phyloP scores from a whole-genome alignment of 1,140 invertebrate genomes.

The Cydia fagiglandana region DNA sequence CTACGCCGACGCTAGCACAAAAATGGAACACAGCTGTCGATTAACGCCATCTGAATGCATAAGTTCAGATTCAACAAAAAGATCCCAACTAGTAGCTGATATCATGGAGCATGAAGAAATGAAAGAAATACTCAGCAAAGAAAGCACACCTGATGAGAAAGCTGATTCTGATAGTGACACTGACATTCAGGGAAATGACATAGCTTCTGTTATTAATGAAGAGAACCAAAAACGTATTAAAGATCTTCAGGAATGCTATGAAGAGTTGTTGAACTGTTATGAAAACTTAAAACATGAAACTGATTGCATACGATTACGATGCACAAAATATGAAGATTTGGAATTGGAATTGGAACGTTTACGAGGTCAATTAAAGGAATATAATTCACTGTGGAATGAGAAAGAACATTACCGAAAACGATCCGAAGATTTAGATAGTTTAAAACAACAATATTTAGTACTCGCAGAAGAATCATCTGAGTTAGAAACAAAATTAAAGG shows the following conservation, averaged over 20 bases:
- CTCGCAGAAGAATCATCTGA: slow-evolving; percentile 63
- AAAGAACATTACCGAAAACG: slow-evolving; percentile 66
- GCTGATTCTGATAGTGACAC: slow-evolving; percentile 45
- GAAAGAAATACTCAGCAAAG: slow-evolving; percentile 66
- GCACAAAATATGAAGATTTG: slow-evolving; percentile 60
- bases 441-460: slow-evolving; percentile 67
- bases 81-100: slow-evolving; percentile 68
- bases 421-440: slow-evolving; percentile 60
- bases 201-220: slow-evolving; percentile 54
- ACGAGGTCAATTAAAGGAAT: slow-evolving; percentile 58
- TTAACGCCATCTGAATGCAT: slow-evolving; percentile 49
- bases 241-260: slow-evolving; percentile 65
- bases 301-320: slow-evolving; percentile 53
- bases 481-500: slow-evolving; percentile 65
- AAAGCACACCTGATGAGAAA: slow-evolving; percentile 42
- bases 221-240: slow-evolving; percentile 66
- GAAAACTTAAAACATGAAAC: slow-evolving; percentile 68
- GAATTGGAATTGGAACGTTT: slow-evolving; percentile 61
- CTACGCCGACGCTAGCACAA: slow-evolving; percentile 51
- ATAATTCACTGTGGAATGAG: slow-evolving; percentile 65
- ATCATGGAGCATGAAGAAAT: slow-evolving; percentile 71
- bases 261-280: slow-evolving; percentile 62
- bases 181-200: slow-evolving; percentile 34
- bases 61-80: slow-evolving; percentile 58
- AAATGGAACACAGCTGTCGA: slow-evolving; percentile 53